Evolutionary conservation across 2,888 invertebrate genomes (phyloP), one percentile per base, ranked within the genome.

Genomic region (Boloria euphrosyne): DNA sequence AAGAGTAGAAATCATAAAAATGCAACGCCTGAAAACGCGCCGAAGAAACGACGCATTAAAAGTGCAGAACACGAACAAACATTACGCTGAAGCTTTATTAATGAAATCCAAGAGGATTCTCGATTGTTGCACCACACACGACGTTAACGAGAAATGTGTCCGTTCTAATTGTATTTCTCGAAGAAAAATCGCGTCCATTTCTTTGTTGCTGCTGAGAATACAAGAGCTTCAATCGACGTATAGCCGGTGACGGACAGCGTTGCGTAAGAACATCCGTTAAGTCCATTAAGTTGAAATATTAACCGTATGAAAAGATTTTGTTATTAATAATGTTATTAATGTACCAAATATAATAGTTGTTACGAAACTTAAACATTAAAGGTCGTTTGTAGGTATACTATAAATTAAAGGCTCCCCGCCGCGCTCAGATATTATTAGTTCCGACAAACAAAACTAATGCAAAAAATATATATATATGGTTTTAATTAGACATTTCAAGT

Each of bases 111-210:
- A 78, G 76, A 79, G 69, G 75, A 73, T 76, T 77, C 65, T 66
- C 73, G 76, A 78, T 78, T 79, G 78, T 80, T 82, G 80, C 80
- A 80, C 82, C 83, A 82, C 81, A 80, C 78, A 74, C 77, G 78
- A 78, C 80, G 74, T 74, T 76, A 78, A 80, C 81, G 82, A 84
- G 80, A 85, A 86, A 82, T 82, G 80, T 81, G 82, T 79, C 78
- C 75, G 80, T 80, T 84, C 83, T 86, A 86, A 89, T 87, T 87
- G 84, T 86, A 86, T 85, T 87, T 84, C 84, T 78, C 75, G 71
- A 79, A 83, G 89, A 88, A 84, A 88, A 88, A 88, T 87, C 79
- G 82, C 77, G 79, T 80, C 83, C 82, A 86, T 85, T 88, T 85
- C 85, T 87, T 85, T 84, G 82, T 80, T 74, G 75, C 74, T 68